Conservation (phyloP, 2,113 vertebrate genomes). For the Lanius collurio region DNA sequence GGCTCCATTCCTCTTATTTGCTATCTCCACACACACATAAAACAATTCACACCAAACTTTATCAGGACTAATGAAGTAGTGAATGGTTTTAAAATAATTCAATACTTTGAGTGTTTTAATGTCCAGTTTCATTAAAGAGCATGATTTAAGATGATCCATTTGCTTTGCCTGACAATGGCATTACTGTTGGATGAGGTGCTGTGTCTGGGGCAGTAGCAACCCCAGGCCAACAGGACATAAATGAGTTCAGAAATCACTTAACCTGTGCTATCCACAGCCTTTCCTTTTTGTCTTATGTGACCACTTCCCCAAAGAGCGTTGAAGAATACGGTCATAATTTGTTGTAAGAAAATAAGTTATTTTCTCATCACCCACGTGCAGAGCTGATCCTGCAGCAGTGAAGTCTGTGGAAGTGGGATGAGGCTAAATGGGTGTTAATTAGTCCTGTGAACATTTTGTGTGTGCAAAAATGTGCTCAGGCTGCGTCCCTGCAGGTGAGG, state of each 20-base stretch:
- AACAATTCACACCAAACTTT: not conserved
- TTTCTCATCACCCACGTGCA: not conserved
- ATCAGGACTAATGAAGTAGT: not conserved
- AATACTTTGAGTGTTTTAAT: not conserved
- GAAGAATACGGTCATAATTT: not conserved
- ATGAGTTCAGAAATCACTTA: not conserved
- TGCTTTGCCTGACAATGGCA: not conserved
- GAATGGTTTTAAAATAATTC: not conserved
- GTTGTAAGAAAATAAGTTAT: not conserved
- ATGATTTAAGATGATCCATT: not conserved
- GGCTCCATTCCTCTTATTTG: not conserved
- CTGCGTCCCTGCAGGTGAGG: not conserved
- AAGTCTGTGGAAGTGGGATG: not conserved
- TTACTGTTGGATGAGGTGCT: not conserved
- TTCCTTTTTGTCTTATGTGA: not conserved
- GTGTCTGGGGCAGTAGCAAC: not conserved
- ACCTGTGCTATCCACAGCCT: not conserved
- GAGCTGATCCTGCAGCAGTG: not conserved
- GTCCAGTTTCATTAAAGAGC: not conserved
- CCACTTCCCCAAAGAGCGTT: not conserved
- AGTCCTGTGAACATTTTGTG: not conserved
- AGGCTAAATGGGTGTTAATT: not conserved
- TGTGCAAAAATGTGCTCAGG: not conserved
- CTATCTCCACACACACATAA: not conserved
- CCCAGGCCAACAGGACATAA: not conserved